These are phyloP conservation scores for Pongo pygmaeus DNA, from an alignment of 2,113 vertebrate species.

Conservation along the genomic window DNA sequence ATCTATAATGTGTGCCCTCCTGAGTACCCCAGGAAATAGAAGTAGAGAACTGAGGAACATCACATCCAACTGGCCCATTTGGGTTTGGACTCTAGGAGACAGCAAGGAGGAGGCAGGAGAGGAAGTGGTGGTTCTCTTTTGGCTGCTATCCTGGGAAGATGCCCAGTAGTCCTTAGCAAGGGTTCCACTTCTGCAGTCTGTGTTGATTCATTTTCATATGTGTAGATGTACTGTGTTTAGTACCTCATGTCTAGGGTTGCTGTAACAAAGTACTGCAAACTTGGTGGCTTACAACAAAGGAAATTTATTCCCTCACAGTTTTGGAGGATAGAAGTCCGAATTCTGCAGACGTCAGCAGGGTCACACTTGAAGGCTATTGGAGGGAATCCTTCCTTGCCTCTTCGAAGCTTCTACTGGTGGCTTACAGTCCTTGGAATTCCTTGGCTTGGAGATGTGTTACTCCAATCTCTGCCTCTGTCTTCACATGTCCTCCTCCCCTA, in stretches of 20 bases:
- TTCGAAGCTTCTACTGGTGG: neutral
- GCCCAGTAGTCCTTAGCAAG: neutral
- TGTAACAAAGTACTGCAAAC: neutral
- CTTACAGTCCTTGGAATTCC: too few species aligned
- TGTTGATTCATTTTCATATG: neutral
- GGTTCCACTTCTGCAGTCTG: neutral
- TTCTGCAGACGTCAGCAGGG: neutral
- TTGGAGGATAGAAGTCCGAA: neutral
- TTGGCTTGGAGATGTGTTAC: rapidly evolving
- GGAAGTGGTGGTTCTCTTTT: neutral
- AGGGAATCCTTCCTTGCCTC: neutral
- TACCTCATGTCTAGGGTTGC: neutral
- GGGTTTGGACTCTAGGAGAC: neutral
- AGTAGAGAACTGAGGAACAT: neutral
- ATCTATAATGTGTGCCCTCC: neutral
- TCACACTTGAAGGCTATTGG: neutral
- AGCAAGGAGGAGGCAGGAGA: too few species aligned
- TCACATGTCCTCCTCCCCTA: neutral
- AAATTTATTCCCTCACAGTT: neutral
- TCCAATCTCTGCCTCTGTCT: neutral
- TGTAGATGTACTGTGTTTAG: neutral
- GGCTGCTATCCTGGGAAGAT: neutral
- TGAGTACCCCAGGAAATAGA: neutral
- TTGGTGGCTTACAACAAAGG: neutral
- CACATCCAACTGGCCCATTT: neutral